phyloP scores from a whole-genome alignment of 2,888 invertebrate genomes.

The Drosophila koepferae region DNA sequence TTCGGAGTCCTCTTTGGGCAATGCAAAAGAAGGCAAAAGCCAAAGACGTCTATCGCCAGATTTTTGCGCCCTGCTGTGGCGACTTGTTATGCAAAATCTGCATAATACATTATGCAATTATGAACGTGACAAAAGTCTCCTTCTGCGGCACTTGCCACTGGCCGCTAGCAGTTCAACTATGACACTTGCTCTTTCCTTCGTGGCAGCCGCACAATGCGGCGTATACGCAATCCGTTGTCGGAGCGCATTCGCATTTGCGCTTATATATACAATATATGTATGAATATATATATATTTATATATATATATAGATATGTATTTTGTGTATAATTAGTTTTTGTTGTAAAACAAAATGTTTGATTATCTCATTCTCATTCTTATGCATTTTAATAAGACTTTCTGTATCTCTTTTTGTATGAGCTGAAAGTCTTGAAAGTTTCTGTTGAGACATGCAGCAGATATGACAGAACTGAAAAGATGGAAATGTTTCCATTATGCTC shows the following conservation, averaged over 20 bases:
- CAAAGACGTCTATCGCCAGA: conserved; percentile 53
- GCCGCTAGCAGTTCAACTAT: background rate
- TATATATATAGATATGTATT: background rate
- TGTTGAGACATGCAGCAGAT: background rate
- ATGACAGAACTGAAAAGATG: background rate
- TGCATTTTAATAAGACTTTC: conserved; percentile 13
- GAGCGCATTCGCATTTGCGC: conserved; percentile 3
- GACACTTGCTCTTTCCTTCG: conserved; percentile 9
- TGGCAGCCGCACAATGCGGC: conserved; percentile 28
- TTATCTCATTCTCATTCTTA: conserved; percentile 3
- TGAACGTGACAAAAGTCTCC: conserved; percentile 73
- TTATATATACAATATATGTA: background rate
- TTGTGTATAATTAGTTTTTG: conserved; percentile 9
- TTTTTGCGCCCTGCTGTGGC: conserved; percentile 51
- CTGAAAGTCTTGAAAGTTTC: conserved; percentile 4
- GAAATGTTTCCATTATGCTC: background rate
- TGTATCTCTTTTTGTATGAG: background rate
- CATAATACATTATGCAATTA: conserved; percentile 79
- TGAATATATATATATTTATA: background rate
- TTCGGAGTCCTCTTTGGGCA: conserved; percentile 16
- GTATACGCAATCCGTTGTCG: conserved; percentile 52
- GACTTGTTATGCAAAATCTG: conserved; percentile 78
- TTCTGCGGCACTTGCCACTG: conserved; percentile 18
- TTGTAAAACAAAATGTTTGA: conserved; percentile 12
- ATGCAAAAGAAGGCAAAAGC: conserved; percentile 39